phyloP scores from a whole-genome alignment of 2,888 invertebrate genomes.

The Halocaridina rubra region DNA sequence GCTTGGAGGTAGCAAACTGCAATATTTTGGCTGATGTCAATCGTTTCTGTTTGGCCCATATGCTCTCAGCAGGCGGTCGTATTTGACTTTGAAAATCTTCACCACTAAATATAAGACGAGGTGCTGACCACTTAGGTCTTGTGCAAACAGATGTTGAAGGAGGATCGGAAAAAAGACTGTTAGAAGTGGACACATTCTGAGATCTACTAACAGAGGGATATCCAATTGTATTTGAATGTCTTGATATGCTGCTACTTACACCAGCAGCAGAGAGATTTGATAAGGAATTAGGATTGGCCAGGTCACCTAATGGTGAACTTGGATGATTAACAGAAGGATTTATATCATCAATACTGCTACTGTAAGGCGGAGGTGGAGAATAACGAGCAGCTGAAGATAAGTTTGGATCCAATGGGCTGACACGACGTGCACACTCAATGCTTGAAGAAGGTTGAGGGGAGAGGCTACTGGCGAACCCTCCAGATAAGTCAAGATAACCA shows the following conservation, averaged over 20 bases:
- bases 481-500: conserved; percentile 22
- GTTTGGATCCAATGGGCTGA: conserved; percentile 57
- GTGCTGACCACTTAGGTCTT: conserved; percentile 12
- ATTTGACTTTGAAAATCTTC: background rate
- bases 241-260: conserved; percentile 25
- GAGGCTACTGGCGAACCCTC: conserved; percentile 54
- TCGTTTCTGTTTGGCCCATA: conserved; percentile 51
- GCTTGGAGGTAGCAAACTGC: background rate
- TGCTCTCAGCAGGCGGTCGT: conserved; percentile 16
- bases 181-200: background rate
- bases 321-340: conserved; percentile 36
- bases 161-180: conserved; percentile 33
- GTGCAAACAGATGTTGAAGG: background rate
- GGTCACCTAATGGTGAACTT: conserved; percentile 40
- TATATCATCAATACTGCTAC: conserved; percentile 21
- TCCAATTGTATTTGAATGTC: background rate
- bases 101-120: conserved; percentile 3
- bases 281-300: conserved; percentile 21
- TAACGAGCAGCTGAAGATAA: conserved; percentile 59
- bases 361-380: conserved; percentile 55
- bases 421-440: conserved; percentile 40
- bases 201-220: background rate
- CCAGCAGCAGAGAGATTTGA: conserved; percentile 32
- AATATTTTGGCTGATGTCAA: conserved; percentile 10
- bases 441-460: conserved; percentile 63